Conservation (phyloP, 2,888 invertebrate species). For the Synergus itoensis region DNA sequence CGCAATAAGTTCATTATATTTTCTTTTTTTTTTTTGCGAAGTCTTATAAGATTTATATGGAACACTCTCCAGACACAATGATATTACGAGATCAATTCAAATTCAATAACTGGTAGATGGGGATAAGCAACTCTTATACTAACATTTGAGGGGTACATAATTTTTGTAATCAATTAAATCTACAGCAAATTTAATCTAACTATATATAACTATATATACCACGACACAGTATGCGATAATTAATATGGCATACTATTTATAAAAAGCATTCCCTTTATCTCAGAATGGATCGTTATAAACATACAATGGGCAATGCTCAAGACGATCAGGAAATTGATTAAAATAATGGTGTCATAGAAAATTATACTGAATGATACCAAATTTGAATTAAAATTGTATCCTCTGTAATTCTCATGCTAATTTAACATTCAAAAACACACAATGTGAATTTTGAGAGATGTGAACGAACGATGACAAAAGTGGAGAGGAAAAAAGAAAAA, state of each 20-base stretch:
- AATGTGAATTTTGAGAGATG: conserved; percentile 11
- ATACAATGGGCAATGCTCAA: conserved; percentile 68
- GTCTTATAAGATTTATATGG: too few species aligned
- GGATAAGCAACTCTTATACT: neutral
- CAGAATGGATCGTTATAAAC: conserved; percentile 64
- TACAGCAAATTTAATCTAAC: neutral
- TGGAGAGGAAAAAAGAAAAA: neutral
- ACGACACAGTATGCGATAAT: conserved; percentile 6
- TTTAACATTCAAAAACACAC: conserved; percentile 23
- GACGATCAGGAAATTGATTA: conserved; percentile 65
- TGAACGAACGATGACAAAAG: neutral
- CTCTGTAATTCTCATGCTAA: conserved; percentile 29
- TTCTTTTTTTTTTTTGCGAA: conserved; percentile 17
- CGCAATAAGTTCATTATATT: neutral
- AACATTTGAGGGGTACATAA: neutral
- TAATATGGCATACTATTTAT: conserved; percentile 25
- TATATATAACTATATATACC: neutral
- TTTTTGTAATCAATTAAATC: neutral
- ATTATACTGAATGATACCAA: conserved; percentile 47
- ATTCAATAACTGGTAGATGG: neutral
- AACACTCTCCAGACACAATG: neutral
- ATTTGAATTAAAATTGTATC: conserved; percentile 61
- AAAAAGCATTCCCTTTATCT: conserved; percentile 49
- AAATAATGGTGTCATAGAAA: conserved; percentile 60
- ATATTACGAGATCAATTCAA: neutral